Evolutionary conservation across 2,797 vertebrate genomes (phyloP).

Genomic region (Pelobates cultripes): DNA sequence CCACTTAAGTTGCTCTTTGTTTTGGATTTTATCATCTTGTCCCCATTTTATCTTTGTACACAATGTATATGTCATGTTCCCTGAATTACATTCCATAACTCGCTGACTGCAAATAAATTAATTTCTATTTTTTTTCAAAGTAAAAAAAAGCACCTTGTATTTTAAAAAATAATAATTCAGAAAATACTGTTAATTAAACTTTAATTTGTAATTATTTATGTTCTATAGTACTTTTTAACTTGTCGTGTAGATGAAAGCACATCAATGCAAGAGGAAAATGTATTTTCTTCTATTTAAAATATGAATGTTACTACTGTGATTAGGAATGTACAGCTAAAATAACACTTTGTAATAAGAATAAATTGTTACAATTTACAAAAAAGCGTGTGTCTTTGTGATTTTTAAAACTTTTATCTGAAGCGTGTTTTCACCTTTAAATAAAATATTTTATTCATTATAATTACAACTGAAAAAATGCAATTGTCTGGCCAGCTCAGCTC

Average conservation of each 20-base stretch:
- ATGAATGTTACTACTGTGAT: conserved; percentile 12
- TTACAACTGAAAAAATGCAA: too few relatives aligned
- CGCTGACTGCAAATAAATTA: neutral
- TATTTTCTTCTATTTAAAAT: neutral
- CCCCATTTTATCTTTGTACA: neutral
- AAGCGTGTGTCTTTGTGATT: neutral
- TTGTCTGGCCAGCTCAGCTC: too few relatives aligned
- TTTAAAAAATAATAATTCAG: too few relatives aligned
- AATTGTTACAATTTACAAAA: conserved; percentile 10
- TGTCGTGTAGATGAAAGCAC: conserved; percentile 35
- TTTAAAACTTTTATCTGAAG: neutral
- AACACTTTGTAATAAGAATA: conserved; percentile 22
- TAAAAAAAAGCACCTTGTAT: neutral
- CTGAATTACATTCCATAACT: neutral
- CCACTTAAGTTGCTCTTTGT: too few relatives aligned
- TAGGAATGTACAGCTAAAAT: neutral
- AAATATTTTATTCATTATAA: too few relatives aligned
- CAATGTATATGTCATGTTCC: neutral
- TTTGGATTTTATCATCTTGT: neutral
- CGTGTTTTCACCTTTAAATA: too few relatives aligned
- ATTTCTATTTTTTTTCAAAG: neutral
- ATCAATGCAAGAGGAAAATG: conserved; percentile 38
- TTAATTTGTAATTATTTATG: conserved; percentile 24
- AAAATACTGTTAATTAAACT: too few relatives aligned
- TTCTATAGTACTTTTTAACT: conserved; percentile 19